Percentiles rank a stretch among this genome's conserved stretches.
Conservation (phyloP, 2,797 vertebrate genomes). For the Mus minutoides region DNA sequence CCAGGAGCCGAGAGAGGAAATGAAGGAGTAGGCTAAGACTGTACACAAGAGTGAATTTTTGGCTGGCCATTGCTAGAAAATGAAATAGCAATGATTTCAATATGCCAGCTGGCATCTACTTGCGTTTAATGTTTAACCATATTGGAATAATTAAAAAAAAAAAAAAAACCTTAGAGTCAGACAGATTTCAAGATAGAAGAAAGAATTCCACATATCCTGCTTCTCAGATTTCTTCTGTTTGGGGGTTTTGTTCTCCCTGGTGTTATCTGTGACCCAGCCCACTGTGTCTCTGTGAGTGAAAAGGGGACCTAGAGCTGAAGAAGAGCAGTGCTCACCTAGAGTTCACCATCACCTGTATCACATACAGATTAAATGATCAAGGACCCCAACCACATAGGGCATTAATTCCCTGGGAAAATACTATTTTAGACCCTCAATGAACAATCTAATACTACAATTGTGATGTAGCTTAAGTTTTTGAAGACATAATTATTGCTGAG, state of each 20-base stretch:
- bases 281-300: background rate
- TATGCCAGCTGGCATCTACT: constrained; percentile 74
- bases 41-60: constrained; percentile 70
- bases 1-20: constrained; percentile 16
- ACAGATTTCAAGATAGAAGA: constrained; percentile 54
- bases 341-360: background rate
- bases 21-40: constrained; percentile 55
- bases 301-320: background rate
- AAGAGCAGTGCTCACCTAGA: background rate
- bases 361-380: background rate
- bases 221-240: constrained; percentile 40
- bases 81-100: constrained; percentile 70
- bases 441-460: background rate
- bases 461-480: background rate
- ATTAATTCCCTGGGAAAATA: constrained; percentile 10
- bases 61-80: constrained; percentile 73
- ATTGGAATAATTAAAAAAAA: constrained; percentile 71
- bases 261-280: background rate
- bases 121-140: constrained; percentile 69
- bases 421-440: background rate
- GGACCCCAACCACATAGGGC: background rate
- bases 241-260: background rate
- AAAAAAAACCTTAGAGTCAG: constrained; percentile 56
- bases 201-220: constrained; percentile 1
- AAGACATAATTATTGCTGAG: constrained; percentile 15